These are phyloP conservation scores for Zenarchopterus dispar DNA, from an alignment of 2,797 vertebrate species.

Conservation along the genomic window DNA sequence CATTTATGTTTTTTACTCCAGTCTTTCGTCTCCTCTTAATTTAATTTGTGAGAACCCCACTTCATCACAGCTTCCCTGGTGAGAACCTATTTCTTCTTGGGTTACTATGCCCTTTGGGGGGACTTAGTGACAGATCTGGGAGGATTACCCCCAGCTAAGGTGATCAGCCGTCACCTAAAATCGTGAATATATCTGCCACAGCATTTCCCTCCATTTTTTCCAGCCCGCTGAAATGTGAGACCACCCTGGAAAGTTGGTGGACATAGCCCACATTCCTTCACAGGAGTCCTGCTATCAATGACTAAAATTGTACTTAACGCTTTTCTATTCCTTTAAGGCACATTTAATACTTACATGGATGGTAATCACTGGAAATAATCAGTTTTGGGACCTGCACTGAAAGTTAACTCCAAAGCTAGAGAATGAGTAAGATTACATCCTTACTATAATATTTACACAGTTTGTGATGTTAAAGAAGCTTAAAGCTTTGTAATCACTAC, in stretches of 20 bases:
- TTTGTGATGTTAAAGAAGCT: no score
- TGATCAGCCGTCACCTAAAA: slow-evolving; percentile 52
- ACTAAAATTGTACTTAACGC: slow-evolving; percentile 29
- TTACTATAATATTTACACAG: no score
- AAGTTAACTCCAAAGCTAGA: neutral
- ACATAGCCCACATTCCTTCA: slow-evolving; percentile 74
- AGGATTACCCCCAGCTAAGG: slow-evolving; percentile 69
- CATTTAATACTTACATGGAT: neutral
- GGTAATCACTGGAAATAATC: neutral
- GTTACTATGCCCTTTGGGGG: slow-evolving; percentile 66
- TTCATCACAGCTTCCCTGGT: slow-evolving; percentile 74
- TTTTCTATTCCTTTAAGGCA: slow-evolving; percentile 1
- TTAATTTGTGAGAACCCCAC: slow-evolving; percentile 82
- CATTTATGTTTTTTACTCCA: slow-evolving; percentile 84
- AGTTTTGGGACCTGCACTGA: neutral
- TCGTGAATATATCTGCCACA: slow-evolving; percentile 60
- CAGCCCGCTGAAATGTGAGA: slow-evolving; percentile 75
- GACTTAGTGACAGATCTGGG: slow-evolving; percentile 67
- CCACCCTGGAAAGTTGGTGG: slow-evolving; percentile 60
- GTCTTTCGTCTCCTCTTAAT: slow-evolving; percentile 82
- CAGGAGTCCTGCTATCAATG: slow-evolving; percentile 47
- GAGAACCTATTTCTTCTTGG: slow-evolving; percentile 78
- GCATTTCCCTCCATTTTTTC: slow-evolving; percentile 50
- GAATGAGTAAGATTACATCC: no score
- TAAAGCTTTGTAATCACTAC: no score